phyloP scores from a whole-genome alignment of 1,140 invertebrate species.

The Spodoptera litura region DNA sequence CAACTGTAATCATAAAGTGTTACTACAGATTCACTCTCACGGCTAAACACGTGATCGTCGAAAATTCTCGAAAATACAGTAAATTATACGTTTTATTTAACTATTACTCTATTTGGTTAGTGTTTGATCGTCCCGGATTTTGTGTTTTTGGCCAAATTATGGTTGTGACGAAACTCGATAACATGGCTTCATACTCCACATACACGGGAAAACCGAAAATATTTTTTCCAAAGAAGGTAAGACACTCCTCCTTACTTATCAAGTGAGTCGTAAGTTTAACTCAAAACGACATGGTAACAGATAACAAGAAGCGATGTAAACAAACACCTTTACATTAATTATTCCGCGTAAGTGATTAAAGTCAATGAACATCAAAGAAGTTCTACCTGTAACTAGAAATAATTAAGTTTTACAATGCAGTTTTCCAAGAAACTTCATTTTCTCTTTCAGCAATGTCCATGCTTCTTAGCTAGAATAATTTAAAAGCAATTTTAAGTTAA shows the following conservation, averaged over 20 bases:
- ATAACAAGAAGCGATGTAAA: constrained; percentile 46
- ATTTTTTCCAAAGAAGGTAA: constrained; percentile 85
- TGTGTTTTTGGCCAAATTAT: constrained; percentile 80
- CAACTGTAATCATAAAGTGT: constrained; percentile 64
- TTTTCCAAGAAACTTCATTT: too few relatives aligned
- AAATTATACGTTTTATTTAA: constrained; percentile 55
- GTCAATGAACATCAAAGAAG: constrained; percentile 1
- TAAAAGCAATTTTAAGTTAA: too few relatives aligned
- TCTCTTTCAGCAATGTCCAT: too few relatives aligned
- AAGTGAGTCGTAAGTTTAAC: constrained; percentile 18
- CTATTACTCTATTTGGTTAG: constrained; percentile 62
- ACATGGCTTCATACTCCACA: constrained; percentile 83
- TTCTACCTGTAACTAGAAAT: neutral
- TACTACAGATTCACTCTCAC: constrained; percentile 61
- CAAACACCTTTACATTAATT: constrained; percentile 12
- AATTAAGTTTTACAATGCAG: too few relatives aligned
- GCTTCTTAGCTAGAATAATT: too few relatives aligned
- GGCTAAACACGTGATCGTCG: constrained; percentile 73
- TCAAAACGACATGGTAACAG: constrained; percentile 39
- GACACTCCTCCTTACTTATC: constrained; percentile 42
- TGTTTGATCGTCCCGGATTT: constrained; percentile 71
- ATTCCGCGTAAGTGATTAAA: neutral
- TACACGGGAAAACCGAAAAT: constrained; percentile 85
- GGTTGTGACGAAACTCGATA: constrained; percentile 83
- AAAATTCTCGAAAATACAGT: constrained; percentile 78